A percentile compares a stretch with the other conserved stretches of the same genome.
Evolutionary conservation across 2,113 vertebrate species (phyloP).

Genomic region (Acrocephalus arundinaceus): DNA sequence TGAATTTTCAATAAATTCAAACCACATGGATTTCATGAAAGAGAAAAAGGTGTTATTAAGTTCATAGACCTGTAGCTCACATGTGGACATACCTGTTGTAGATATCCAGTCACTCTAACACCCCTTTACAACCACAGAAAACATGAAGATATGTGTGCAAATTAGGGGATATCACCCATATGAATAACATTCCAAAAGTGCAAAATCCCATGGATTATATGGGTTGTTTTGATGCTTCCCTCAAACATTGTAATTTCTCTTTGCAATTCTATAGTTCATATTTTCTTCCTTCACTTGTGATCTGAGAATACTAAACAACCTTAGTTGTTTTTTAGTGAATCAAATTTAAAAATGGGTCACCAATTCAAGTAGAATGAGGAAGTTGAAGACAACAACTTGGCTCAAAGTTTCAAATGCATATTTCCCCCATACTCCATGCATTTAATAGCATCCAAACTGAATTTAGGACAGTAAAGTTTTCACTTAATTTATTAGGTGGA

Average conservation of each 20-base stretch:
- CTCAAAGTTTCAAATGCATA: neutral
- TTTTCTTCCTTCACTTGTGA: neutral
- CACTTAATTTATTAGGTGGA: neutral
- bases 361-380: neutral
- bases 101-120: neutral
- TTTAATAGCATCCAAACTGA: neutral
- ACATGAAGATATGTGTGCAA: fast-evolving
- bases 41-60: neutral
- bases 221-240: neutral
- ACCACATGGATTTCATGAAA: neutral
- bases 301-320: neutral
- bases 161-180: neutral
- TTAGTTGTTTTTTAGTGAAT: neutral
- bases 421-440: neutral
- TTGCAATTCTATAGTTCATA: neutral
- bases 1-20: neutral
- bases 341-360: neutral
- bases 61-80: neutral
- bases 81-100: neutral
- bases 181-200: neutral
- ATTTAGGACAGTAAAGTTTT: neutral
- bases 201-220: neutral
- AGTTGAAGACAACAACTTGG: neutral
- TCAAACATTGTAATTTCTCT: neutral
- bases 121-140: neutral